These are phyloP conservation scores for Caenorhabditis sp. DNA, from an alignment of 2,888 invertebrate genomes.

Conservation along the genomic window DNA sequence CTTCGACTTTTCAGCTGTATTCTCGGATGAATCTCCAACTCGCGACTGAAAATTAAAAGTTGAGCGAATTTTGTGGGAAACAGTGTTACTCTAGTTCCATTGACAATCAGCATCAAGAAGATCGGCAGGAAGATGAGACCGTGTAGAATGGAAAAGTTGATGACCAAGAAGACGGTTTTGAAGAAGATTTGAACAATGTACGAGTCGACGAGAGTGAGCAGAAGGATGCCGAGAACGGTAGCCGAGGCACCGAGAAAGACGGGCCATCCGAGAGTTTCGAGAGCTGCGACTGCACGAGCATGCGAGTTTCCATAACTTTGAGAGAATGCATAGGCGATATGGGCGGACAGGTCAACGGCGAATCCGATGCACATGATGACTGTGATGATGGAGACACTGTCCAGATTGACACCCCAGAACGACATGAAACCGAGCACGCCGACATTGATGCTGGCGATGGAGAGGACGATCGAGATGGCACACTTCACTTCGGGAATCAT, in stretches of 20 bases:
- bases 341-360: constrained; percentile 87
- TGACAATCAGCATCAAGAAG: constrained; percentile 74
- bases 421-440: constrained; percentile 83
- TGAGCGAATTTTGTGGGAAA: no score
- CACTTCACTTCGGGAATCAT: constrained; percentile 94
- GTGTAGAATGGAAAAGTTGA: constrained; percentile 78
- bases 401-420: constrained; percentile 87
- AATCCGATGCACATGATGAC: constrained; percentile 97
- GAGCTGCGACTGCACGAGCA: constrained; percentile 84
- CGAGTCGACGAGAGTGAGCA: constrained; percentile 78
- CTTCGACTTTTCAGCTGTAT: constrained; percentile 20
- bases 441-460: constrained; percentile 87
- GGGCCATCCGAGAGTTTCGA: constrained; percentile 93
- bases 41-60: constrained; percentile 14
- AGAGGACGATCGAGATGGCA: constrained; percentile 94
- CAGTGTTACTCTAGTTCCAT: constrained; percentile 36
- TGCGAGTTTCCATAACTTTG: constrained; percentile 70
- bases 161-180: constrained; percentile 83
- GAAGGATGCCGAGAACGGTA: constrained; percentile 80
- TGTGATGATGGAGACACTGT: constrained; percentile 93
- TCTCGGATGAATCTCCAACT: not conserved
- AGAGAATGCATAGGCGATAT: constrained; percentile 74
- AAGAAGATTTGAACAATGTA: constrained; percentile 82
- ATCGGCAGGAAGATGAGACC: constrained; percentile 82
- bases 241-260: constrained; percentile 86